These are phyloP conservation scores for Drosophila eohydei DNA, from an alignment of 2,888 invertebrate genomes.

Conservation along the genomic window DNA sequence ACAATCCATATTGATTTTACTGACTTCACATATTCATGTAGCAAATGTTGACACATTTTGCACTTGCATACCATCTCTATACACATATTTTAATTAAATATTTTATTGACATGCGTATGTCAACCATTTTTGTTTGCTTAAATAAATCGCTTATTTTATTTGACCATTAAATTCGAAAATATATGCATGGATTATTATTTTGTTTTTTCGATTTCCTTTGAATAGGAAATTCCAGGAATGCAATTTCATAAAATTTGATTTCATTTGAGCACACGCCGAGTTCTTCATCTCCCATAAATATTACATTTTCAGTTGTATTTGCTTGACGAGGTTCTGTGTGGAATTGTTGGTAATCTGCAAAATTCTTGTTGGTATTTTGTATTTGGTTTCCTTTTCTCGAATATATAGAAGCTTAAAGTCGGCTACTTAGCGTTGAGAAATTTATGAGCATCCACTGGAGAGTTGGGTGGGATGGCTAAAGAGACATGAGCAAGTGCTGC, in stretches of 20 bases:
- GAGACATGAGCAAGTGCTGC: conserved; percentile 41
- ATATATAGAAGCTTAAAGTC: conserved; percentile 62
- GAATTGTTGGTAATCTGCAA: conserved; percentile 14
- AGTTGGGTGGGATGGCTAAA: not conserved
- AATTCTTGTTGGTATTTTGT: conserved; percentile 14
- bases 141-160: conserved; percentile 4
- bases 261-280: conserved; percentile 1
- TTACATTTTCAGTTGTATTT: not conserved
- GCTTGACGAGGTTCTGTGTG: not conserved
- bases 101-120: not conserved
- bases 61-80: not conserved
- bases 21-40: not conserved
- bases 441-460: conserved; percentile 49
- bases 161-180: not conserved
- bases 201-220: not conserved
- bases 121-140: not conserved
- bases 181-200: not conserved
- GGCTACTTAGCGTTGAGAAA: conserved; percentile 69
- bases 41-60: not conserved
- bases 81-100: conserved; percentile 3
- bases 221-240: conserved; percentile 2
- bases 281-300: not conserved
- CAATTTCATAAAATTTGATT: conserved; percentile 22
- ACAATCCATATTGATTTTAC: not conserved
- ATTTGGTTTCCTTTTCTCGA: conserved; percentile 28